These are phyloP conservation scores for Tragulus kanchil DNA, from an alignment of 2,113 vertebrate genomes.

Conservation along the genomic window DNA sequence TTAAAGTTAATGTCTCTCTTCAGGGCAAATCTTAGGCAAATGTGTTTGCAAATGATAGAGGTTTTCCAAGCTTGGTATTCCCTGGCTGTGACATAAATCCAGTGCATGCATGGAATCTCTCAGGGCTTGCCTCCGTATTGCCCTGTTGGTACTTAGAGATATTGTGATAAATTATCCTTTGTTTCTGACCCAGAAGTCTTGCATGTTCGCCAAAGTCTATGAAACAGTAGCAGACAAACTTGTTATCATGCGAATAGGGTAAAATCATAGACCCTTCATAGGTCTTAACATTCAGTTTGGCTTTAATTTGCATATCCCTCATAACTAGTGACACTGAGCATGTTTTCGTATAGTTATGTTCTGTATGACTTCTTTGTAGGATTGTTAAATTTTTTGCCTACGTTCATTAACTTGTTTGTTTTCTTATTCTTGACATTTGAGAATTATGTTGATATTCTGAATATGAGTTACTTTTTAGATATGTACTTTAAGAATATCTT, in stretches of 20 bases:
- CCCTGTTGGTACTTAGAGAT: neutral
- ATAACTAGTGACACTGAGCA: neutral
- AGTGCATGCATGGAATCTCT: neutral
- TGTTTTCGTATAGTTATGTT: neutral
- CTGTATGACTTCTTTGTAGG: neutral
- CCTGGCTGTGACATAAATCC: neutral
- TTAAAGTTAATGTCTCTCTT: neutral
- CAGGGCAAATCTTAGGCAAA: neutral
- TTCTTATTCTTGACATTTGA: constrained; percentile 38
- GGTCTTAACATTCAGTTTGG: neutral
- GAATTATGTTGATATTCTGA: neutral
- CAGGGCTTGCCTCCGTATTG: neutral
- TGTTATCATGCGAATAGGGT: neutral
- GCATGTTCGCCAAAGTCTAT: neutral
- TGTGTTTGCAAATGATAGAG: neutral
- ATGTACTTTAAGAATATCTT: neutral
- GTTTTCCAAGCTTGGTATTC: neutral
- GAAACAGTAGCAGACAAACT: neutral
- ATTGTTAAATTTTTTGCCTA: neutral
- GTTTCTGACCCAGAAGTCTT: neutral
- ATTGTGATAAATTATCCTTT: neutral
- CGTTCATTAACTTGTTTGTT: neutral
- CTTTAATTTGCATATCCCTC: neutral
- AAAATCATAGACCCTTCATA: neutral
- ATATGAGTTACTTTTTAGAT: neutral